phyloP scores from a whole-genome alignment of 2,113 vertebrate species.

The Rhinolophus ferrumequinum region DNA sequence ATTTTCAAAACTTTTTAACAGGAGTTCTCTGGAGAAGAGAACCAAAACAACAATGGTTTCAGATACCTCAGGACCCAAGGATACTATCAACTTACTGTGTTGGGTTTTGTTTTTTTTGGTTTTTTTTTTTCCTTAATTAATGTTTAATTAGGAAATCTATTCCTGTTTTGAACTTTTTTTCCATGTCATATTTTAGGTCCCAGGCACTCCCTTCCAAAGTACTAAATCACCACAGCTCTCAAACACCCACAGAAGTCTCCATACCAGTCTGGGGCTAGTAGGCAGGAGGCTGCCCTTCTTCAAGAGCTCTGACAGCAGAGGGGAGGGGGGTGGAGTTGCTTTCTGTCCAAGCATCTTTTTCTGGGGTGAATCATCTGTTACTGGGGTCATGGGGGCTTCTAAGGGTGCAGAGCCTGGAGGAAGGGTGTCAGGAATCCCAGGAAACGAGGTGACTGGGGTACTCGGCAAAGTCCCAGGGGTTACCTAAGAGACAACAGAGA shows the following conservation, averaged over 20 bases:
- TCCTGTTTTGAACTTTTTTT: constrained; percentile 59
- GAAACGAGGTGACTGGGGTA: constrained; percentile 93
- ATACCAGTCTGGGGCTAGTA: constrained; percentile 97
- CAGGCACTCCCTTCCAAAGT: constrained; percentile 80
- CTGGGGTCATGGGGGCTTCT: constrained; percentile 92
- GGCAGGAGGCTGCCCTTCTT: constrained; percentile 98
- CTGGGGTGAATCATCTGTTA: constrained; percentile 97
- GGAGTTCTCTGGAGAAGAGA: constrained; percentile 72
- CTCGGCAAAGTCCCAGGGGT: constrained; percentile 90
- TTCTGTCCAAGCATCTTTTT: constrained; percentile 97
- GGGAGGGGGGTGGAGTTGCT: constrained; percentile 97
- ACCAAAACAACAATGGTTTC: constrained; percentile 64
- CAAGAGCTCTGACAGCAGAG: constrained; percentile 98
- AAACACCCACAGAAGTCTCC: constrained; percentile 88
- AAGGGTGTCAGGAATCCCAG: constrained; percentile 93
- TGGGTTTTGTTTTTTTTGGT: not conserved
- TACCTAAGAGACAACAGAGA: constrained; percentile 89
- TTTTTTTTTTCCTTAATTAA: not conserved
- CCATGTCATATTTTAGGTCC: constrained; percentile 73
- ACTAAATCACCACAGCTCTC: constrained; percentile 81
- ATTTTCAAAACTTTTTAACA: constrained; percentile 60
- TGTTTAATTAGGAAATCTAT: constrained; percentile 66
- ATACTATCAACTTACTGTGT: constrained; percentile 43
- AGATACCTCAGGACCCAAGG: constrained; percentile 66
- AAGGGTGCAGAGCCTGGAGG: constrained; percentile 90